Evolutionary conservation across 2,888 invertebrate genomes (phyloP).

Genomic region (Bombylius major): DNA sequence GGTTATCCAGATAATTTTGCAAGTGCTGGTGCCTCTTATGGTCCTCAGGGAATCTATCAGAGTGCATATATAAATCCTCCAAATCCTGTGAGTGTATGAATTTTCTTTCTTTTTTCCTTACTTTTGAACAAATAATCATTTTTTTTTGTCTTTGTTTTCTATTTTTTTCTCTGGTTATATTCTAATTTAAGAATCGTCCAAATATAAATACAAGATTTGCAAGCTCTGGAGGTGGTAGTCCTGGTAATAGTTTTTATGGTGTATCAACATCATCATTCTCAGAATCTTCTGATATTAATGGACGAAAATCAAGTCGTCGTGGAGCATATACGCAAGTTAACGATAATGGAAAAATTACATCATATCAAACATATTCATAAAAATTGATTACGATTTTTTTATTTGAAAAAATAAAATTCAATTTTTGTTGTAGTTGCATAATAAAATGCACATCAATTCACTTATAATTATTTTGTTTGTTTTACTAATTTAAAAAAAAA

Average conservation of each 20-base stretch:
- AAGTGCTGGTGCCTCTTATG: constrained; percentile 41
- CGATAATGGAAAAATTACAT: constrained; percentile 58
- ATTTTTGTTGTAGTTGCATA: no score
- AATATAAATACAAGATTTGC: constrained; percentile 39
- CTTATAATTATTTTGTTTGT: no score
- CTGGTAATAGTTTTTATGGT: constrained; percentile 31
- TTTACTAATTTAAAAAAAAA: no score
- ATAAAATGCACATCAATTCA: no score
- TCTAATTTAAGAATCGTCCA: constrained; percentile 19
- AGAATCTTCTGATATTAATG: constrained; percentile 45
- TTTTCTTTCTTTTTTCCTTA: no score
- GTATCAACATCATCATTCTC: constrained; percentile 54
- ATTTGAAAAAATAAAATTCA: no score
- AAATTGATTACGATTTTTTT: neutral
- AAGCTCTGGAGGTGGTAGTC: constrained; percentile 21
- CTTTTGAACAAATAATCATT: no score
- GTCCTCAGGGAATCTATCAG: constrained; percentile 44
- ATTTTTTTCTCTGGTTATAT: neutral
- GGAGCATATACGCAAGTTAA: constrained; percentile 54
- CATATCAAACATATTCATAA: constrained; percentile 38
- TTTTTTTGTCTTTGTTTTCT: no score
- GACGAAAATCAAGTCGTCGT: constrained; percentile 42
- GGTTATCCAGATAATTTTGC: constrained; percentile 35
- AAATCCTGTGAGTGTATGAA: constrained; percentile 42
- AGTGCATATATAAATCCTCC: constrained; percentile 45